A percentile compares a stretch with the other conserved stretches of the same genome.
phyloP scores from a whole-genome alignment of 1,140 invertebrate species.

The Liolophura sinensis region DNA sequence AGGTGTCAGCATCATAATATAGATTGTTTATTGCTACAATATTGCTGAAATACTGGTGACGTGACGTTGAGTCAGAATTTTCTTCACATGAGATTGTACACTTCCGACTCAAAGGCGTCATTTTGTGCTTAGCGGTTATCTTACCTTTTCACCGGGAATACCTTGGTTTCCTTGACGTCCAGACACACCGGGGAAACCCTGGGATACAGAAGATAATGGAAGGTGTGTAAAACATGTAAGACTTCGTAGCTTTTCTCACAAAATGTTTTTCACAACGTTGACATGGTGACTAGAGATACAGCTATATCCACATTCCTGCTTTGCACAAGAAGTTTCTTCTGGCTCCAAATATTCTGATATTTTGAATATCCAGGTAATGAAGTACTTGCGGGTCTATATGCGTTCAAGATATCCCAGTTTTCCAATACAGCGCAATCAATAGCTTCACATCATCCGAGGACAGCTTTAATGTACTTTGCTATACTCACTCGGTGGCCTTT shows the following conservation, averaged over 20 bases:
- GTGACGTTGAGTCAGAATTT: not conserved
- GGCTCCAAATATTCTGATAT: too few relatives aligned
- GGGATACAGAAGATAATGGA: conserved; percentile 5
- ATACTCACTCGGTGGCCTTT: conserved; percentile 36
- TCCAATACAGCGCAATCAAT: too few relatives aligned
- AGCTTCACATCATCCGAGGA: too few relatives aligned
- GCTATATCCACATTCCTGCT: too few relatives aligned
- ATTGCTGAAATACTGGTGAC: not conserved
- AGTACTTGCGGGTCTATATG: too few relatives aligned
- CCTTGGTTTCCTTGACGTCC: conserved; percentile 42
- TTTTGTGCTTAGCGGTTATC: not conserved
- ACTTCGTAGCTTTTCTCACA: too few relatives aligned
- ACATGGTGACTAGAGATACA: too few relatives aligned
- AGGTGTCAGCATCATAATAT: not conserved
- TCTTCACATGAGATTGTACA: not conserved
- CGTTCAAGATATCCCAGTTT: too few relatives aligned
- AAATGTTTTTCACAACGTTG: too few relatives aligned
- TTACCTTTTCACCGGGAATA: conserved; percentile 39
- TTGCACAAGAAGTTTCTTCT: not conserved
- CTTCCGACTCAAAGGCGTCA: not conserved
- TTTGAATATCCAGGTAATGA: too few relatives aligned
- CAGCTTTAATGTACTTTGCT: not conserved
- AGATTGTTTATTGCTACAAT: not conserved
- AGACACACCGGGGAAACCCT: conserved; percentile 39
- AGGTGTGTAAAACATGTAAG: too few relatives aligned